Evolutionary conservation across 2,888 invertebrate species (phyloP), one percentile per base, ranked within the genome.

Genomic region (Epistrophella euchroma): DNA sequence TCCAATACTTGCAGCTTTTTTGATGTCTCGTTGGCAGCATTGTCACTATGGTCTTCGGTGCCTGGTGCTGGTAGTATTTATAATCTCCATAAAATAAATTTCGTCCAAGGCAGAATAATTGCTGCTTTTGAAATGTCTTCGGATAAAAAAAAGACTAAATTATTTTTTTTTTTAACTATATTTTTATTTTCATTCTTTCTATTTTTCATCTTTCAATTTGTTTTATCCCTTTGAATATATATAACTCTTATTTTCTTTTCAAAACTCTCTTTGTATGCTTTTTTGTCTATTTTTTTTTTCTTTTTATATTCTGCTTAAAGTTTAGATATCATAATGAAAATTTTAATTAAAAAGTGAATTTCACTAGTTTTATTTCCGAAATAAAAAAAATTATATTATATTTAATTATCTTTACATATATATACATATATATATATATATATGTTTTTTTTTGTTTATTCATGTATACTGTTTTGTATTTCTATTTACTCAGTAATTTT

Each of bases 271-370:
- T 76, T 80, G 74, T 76, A 60, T 75, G 81, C 72, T 55, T 64
- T 43, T 25, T 32, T 32, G 32, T 32, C 9, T 32, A 62, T 64
- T 62, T 25, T 13, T 4, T 58, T 28, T 50, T 52, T 79, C 22
- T 58, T 22, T 37, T 84, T 79, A 62, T 77, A 81, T 76, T 85
- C 73, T 81, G 76, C 85, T 85, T 85, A 85, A 70, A 43, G 60
- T 81, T 81, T 81, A 85, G 73, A 85, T 85, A 85, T 85, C 81
- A 85, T 86, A 74, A 82, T 86, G 82, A 86, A 86, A 86, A 74
- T 75, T 82, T 81, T 82, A 78, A 86, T 86, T 58, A 78, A 86
- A 86, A 74, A 77, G 77, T 86, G 86, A 86, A 74, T 86, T 86
- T 82, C 81, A 86, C 86, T 82, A 86, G 77, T 86, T 66, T 66